These are phyloP conservation scores for Congeria kusceri DNA, from an alignment of 2,888 invertebrate genomes.

Conservation along the genomic window DNA sequence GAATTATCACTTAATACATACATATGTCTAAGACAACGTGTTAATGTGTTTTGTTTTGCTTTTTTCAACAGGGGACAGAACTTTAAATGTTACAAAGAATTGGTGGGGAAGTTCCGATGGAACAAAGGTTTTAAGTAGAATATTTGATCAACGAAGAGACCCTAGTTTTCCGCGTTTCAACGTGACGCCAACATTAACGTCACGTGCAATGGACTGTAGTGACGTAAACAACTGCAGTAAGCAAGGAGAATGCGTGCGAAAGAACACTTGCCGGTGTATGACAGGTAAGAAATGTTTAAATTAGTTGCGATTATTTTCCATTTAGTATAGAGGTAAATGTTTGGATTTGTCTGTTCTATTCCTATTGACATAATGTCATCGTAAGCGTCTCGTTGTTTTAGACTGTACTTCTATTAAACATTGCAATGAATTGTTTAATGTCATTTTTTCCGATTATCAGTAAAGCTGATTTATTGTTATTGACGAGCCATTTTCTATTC, in stretches of 20 bases:
- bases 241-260: conserved; percentile 58
- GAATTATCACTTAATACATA: too few species aligned
- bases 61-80: conserved; percentile 19
- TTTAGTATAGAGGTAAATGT: too few species aligned
- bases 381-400: too few species aligned
- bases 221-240: conserved; percentile 54
- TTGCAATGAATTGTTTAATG: neutral
- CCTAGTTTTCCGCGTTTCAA: conserved; percentile 32
- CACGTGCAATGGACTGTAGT: conserved; percentile 47
- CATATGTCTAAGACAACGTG: too few species aligned
- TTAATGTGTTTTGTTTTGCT: neutral
- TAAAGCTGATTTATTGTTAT: too few species aligned
- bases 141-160: conserved; percentile 42
- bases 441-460: neutral
- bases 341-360: too few species aligned
- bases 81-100: conserved; percentile 46
- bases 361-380: too few species aligned
- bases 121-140: conserved; percentile 16
- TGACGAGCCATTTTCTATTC: too few species aligned
- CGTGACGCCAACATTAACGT: conserved; percentile 44
- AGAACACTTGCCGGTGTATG: conserved; percentile 51
- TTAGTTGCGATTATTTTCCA: too few species aligned
- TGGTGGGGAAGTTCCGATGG: conserved; percentile 59
- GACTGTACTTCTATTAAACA: too few species aligned
- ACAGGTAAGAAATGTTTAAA: conserved; percentile 12